Base-by-base conservation (phyloP, 2,797 vertebrate genomes). In the Oryzias sinensis region DNA sequence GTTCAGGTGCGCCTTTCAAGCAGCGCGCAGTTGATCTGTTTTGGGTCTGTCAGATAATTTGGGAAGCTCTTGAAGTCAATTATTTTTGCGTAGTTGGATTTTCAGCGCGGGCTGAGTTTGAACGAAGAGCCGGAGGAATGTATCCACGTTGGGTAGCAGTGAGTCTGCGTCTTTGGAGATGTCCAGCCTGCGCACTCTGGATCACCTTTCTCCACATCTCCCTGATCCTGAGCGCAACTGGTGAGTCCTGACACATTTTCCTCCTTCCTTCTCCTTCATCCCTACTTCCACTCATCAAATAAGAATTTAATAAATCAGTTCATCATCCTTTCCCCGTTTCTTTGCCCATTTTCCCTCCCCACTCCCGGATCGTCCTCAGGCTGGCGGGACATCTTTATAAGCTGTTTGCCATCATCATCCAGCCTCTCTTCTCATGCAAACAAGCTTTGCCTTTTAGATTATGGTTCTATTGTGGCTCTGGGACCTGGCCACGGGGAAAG, bases 41-140 rank as follows among this genome's bases (percentile, higher is more conserved):
- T 63, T 49, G 17, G 51, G 29, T 48, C 18, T 8, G 33, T 11
- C 9, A 37, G 33, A 37, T 45, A 63, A 18, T 33, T 63, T 46
- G 56, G 42, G 14, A 43, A 52, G 24, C 9, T 43, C 51, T 62
- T 27, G n/a, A 52, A 52, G 53, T 79, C 24, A 41, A 66, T 56
- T 49, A 72, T 49, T 60, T 71, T 50, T 62, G 49, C 48, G 17
- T 44, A 71, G 85, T 92, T 22, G 91, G 91, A 91, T 92, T 91
- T 90, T 85, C 83, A 76, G 62, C 83, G 52, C 66, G 65, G 60
- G 25, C 53, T 45, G 16, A 59, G 73, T 53, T 71, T 73, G 47
- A 57, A 66, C 66, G 53, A 72, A 78, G 60, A 80, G 67, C 80
- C 79, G 82, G 80, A 90, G 91, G 89, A 89, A 93, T 92, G 91